These are phyloP conservation scores for Anticlea derivata DNA, from an alignment of 2,888 invertebrate species.

Conservation along the genomic window DNA sequence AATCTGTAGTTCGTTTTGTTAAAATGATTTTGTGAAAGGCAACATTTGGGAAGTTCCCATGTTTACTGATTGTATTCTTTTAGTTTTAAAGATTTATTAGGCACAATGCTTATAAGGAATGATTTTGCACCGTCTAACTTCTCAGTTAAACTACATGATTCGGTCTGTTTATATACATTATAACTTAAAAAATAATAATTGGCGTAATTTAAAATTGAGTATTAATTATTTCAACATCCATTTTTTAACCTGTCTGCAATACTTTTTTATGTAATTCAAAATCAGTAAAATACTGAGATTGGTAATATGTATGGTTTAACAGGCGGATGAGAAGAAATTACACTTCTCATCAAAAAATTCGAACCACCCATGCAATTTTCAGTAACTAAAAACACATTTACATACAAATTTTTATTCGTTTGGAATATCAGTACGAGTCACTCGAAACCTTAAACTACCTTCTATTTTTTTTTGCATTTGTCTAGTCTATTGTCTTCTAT, in stretches of 20 bases:
- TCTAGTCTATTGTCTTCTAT: too few species aligned
- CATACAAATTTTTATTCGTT: too few species aligned
- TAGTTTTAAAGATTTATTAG: slow-evolving; percentile 16
- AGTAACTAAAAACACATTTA: too few species aligned
- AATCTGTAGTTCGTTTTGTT: slow-evolving; percentile 30
- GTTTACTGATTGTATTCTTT: slow-evolving; percentile 5
- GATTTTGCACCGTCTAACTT: slow-evolving; percentile 24
- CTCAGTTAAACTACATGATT: slow-evolving; percentile 23
- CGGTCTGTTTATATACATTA: slow-evolving; percentile 27
- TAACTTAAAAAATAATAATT: slow-evolving; percentile 17
- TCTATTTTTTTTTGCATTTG: too few species aligned
- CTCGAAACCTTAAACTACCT: too few species aligned
- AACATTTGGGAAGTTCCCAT: slow-evolving; percentile 15
- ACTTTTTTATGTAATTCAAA: slow-evolving; percentile 5
- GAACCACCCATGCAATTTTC: too few species aligned
- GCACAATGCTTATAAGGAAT: slow-evolving; percentile 33
- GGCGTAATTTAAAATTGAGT: slow-evolving; percentile 20
- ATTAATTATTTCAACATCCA: slow-evolving; percentile 22
- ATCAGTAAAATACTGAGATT: slow-evolving; percentile 5
- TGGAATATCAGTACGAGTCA: too few species aligned
- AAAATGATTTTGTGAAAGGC: slow-evolving; percentile 24
- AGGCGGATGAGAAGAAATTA: too few species aligned
- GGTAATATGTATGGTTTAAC: too few species aligned
- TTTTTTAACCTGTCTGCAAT: slow-evolving; percentile 8
- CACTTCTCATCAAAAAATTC: too few species aligned